Evolutionary conservation across 1,140 invertebrate genomes (phyloP).

Genomic region (Bombus pyrosoma): DNA sequence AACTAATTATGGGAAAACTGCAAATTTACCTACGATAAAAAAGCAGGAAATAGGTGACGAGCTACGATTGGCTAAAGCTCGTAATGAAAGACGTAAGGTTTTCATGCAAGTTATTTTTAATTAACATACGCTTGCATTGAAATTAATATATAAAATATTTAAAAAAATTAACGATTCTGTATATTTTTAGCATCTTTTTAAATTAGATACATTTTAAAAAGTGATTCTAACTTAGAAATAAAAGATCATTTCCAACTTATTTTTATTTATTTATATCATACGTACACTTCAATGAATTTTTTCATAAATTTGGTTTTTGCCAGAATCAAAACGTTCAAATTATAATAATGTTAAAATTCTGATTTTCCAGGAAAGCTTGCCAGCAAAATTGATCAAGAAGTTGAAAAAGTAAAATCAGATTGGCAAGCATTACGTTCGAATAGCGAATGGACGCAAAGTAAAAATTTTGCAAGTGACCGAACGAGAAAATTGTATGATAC

Average conservation of each 20-base stretch:
- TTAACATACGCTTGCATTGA: background rate
- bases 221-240: no score
- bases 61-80: background rate
- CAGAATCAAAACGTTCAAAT: background rate
- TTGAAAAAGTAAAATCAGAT: slow-evolving; percentile 53
- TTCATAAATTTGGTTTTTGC: no score
- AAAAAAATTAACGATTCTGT: background rate
- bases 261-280: no score
- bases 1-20: background rate
- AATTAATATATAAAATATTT: background rate
- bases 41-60: background rate
- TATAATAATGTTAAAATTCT: background rate
- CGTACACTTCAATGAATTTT: no score
- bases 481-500: slow-evolving; percentile 58
- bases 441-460: slow-evolving; percentile 29
- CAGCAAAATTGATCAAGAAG: slow-evolving; percentile 41
- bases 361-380: slow-evolving; percentile 11
- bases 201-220: no score
- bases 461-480: background rate
- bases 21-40: slow-evolving; percentile 38
- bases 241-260: no score
- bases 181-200: no score
- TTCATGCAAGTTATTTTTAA: background rate
- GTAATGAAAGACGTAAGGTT: slow-evolving; percentile 19
- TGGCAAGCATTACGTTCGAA: slow-evolving; percentile 53